Evolutionary conservation across 1,140 invertebrate species (phyloP), one percentile per base, ranked within the genome.

Genomic region (Pristionchus pacificus): DNA sequence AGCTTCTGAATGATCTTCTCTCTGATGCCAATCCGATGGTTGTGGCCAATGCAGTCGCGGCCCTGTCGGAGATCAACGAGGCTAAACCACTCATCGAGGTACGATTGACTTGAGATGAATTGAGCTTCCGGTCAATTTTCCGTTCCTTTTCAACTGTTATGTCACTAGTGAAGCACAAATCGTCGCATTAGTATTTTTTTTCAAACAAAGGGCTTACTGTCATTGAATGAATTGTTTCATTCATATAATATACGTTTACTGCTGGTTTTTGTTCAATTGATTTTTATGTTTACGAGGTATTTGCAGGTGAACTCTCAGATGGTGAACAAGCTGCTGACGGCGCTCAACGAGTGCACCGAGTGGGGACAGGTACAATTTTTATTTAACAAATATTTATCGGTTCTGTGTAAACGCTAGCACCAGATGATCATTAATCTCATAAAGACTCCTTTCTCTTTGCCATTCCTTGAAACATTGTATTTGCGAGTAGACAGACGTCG

Each of bases 21-120:
- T 97, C 93, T 28, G 97, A 99, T 86, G 98, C 95, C 0, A 99
- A 99, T 88, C 97, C 97, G n/a, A 99, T 99, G 97, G 96, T 98
- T 29, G 95, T 99, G 24, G 96, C 97, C 19, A 99, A 99, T 87
- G 96, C 97, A 2, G 97, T 99, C 0, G 97, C 96, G 32, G 95
- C 97, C 2, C 88, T 99, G 1, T 95, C 94, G 1, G 97, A 99
- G 87, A 99, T 99, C 77, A 95, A 98, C 84, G 96, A 98, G 85
- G 91, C 93, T 0, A 90, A 91, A 74, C 92, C 93, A 19, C 86
- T 97, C 31, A 92, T 98, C 72, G 93, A 98, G 86, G 57, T 32
- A 15, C 49, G 33, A 15, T n/a, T n/a, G n/a, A n/a, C n/a, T n/a
- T n/a, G n/a, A n/a, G n/a, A n/a, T n/a, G n/a, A n/a, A n/a, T n/a